A percentile compares a stretch with the other conserved stretches of the same genome.
phyloP scores from a whole-genome alignment of 2,888 invertebrate species.

The Linyphia triangularis region DNA sequence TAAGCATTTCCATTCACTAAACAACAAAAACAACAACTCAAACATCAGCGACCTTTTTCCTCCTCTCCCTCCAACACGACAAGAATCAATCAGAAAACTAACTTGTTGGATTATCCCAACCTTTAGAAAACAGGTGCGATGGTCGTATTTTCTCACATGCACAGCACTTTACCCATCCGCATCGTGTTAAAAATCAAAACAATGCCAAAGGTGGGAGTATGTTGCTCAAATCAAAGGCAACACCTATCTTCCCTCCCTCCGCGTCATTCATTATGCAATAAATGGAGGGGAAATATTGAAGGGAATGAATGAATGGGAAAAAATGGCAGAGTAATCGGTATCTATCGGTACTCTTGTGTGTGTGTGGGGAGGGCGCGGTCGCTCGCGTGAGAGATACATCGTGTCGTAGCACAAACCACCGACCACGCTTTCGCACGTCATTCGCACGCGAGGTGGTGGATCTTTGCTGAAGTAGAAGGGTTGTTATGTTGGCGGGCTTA shows the following conservation, averaged over 20 bases:
- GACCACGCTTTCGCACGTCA: conserved; percentile 56
- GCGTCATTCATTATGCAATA: conserved; percentile 66
- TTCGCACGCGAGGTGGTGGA: conserved; percentile 10
- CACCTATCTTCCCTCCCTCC: conserved; percentile 48
- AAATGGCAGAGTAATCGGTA: conserved; percentile 31
- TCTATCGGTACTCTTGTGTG: conserved; percentile 58
- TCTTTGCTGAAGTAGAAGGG: neutral
- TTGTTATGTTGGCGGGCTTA: conserved; percentile 29
- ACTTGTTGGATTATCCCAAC: conserved; percentile 48
- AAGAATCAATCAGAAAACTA: conserved; percentile 47
- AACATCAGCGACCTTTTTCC: neutral
- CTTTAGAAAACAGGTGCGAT: conserved; percentile 25
- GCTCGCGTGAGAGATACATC: conserved; percentile 54
- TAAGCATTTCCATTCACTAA: neutral
- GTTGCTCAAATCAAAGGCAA: conserved; percentile 52
- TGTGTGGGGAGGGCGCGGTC: conserved; percentile 45
- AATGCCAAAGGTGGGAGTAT: conserved; percentile 15
- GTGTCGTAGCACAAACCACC: conserved; percentile 60
- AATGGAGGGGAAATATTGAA: conserved; percentile 16
- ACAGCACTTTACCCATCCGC: neutral
- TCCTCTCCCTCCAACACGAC: conserved; percentile 1
- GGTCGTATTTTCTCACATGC: conserved; percentile 4
- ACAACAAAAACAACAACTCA: conserved; percentile 13
- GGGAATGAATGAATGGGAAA: neutral
- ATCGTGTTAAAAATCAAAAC: conserved; percentile 60